phyloP scores from a whole-genome alignment of 2,888 invertebrate species.

The Drosophila cracens region DNA sequence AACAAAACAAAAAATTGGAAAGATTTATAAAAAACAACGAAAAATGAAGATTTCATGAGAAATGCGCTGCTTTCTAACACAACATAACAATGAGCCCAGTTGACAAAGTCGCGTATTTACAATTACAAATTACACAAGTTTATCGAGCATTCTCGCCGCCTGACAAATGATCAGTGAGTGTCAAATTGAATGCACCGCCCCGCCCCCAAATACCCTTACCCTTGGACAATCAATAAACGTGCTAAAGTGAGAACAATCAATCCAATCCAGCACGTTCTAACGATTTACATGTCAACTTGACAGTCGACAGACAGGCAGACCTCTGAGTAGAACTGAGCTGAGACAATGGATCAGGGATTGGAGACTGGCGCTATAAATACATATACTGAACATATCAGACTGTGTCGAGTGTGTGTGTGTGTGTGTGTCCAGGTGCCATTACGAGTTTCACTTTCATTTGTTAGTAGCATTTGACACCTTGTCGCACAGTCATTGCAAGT shows the following conservation, averaged over 20 bases:
- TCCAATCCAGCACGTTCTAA: conserved; percentile 78
- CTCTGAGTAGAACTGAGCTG: conserved; percentile 11
- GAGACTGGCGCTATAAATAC: conserved; percentile 53
- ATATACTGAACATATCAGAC: conserved; percentile 26
- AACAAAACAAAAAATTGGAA: conserved; percentile 37
- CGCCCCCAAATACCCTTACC: background rate
- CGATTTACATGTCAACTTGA: conserved; percentile 79
- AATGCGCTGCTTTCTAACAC: conserved; percentile 18
- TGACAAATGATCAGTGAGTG: conserved; percentile 66
- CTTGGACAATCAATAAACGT: conserved; percentile 50
- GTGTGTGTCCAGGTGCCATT: conserved; percentile 71
- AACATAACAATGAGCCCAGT: conserved; percentile 59
- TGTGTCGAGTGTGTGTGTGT: background rate
- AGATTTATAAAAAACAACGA: conserved; percentile 23
- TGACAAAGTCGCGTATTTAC: conserved; percentile 62
- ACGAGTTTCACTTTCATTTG: conserved; percentile 82
- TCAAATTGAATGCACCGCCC: conserved; percentile 9
- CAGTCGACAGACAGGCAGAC: conserved; percentile 36
- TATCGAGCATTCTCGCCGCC: conserved; percentile 30
- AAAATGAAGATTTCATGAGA: conserved; percentile 52
- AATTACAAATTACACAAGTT: conserved; percentile 66
- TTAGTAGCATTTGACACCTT: conserved; percentile 81
- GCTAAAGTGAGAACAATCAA: conserved; percentile 74
- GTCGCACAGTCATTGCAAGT: conserved; percentile 57
- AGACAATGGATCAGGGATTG: conserved; percentile 44